Base-by-base conservation (phyloP, 1,140 invertebrate species). In the Wiebesia pumilae region DNA sequence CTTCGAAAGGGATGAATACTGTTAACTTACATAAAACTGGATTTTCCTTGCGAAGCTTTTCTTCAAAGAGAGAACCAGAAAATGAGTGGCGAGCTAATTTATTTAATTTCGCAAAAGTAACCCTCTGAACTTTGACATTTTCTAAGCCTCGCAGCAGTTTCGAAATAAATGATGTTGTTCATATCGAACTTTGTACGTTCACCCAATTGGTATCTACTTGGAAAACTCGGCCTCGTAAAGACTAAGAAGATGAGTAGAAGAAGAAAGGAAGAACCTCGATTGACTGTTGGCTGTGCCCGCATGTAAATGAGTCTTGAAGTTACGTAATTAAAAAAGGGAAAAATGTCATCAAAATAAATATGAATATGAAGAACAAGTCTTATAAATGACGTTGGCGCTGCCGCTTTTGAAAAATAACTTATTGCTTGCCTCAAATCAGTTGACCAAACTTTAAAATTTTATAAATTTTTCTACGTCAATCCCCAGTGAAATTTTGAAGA, bases 161-260 rank as follows among this genome's bases (percentile, higher is more conserved):
- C 47, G 43, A 40, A 75, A n/a, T 47, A 79, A 79, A 79, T 21
- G 47, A 54, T 40, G 24, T 81, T 38, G 78, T 62, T 80, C 54
- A 92, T 92, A 92, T 93, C 90, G 90, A 90, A 91, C 92, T 92
- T 90, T 89, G 91, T 89, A 89, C 89, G 91, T 91, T 90, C 91
- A 89, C 89, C 90, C 92, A 92, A 93, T 93, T 91, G 91, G 89
- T 89, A 90, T 93, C 91, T 89, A 91, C 89, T 92, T 89, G 90
- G 90, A 90, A 85, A 90, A 88, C 90, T 84, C 89, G 87, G 88
- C 87, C 88, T 88, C 86, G 89, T 86, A 2, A 47, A n/a, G 38
- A 73, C 35, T 73, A 40, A 73, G 69, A 40, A 1, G 38, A 0
- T 27, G 38, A 73, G 35, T 40, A n/a, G 65, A 2, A 40, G 21